Evolutionary conservation across 2,113 vertebrate genomes (phyloP).

Genomic region (Aleadryas rufinucha): DNA sequence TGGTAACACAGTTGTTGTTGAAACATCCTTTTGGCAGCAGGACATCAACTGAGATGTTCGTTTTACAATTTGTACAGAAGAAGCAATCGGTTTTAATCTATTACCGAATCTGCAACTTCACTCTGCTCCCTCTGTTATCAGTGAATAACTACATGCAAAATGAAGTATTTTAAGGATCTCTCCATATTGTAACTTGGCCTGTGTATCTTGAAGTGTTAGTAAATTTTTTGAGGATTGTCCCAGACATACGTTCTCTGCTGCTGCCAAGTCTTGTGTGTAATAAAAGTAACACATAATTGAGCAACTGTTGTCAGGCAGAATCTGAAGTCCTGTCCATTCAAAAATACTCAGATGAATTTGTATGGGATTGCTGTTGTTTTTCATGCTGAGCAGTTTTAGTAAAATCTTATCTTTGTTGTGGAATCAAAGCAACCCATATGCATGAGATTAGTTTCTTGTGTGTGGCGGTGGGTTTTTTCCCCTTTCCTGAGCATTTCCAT

Average conservation of each 20-base stretch:
- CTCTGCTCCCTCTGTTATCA: not conserved
- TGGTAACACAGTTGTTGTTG: slow-evolving; percentile 15
- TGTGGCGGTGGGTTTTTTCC: not conserved
- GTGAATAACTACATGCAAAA: slow-evolving; percentile 38
- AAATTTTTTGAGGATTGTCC: slow-evolving; percentile 30
- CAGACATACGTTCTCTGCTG: slow-evolving; percentile 35
- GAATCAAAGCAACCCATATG: not conserved
- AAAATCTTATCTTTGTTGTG: not conserved
- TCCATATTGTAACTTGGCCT: slow-evolving; percentile 56
- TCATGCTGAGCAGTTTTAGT: not conserved
- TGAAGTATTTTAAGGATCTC: slow-evolving; percentile 42
- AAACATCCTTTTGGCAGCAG: slow-evolving; percentile 34
- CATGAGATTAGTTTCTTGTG: not conserved
- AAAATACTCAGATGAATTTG: not conserved
- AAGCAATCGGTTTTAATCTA: not conserved
- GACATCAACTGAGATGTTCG: not conserved
- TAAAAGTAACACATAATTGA: slow-evolving; percentile 57
- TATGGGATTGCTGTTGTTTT: not conserved
- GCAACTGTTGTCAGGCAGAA: slow-evolving; percentile 54
- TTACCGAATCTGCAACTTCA: not conserved
- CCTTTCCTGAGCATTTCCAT: not conserved
- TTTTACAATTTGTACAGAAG: not conserved
- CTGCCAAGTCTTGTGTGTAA: slow-evolving; percentile 44
- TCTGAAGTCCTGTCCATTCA: slow-evolving; percentile 47
- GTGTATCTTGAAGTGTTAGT: slow-evolving; percentile 32